phyloP scores from a whole-genome alignment of 2,888 invertebrate species.

The Tenthredo livida region DNA sequence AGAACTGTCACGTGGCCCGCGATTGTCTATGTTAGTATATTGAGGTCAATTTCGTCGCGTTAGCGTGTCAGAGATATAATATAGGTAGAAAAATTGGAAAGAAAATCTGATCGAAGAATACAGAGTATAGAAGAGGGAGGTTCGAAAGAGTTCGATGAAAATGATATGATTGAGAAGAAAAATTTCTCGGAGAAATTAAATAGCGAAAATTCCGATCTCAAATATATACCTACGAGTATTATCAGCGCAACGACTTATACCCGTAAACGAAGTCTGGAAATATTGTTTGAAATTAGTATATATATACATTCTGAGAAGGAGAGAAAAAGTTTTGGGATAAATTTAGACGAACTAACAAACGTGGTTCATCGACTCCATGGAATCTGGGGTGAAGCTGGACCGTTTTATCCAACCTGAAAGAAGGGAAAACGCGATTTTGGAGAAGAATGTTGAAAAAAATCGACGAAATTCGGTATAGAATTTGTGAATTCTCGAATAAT shows the following conservation, averaged over 20 bases:
- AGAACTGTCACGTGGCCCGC: conserved; percentile 15
- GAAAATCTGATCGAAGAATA: neutral
- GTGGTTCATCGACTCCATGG: conserved; percentile 36
- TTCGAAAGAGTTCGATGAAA: neutral
- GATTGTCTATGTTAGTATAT: conserved; percentile 13
- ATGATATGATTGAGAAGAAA: neutral
- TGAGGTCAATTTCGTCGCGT: conserved; percentile 5
- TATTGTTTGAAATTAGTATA: neutral
- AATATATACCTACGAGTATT: neutral
- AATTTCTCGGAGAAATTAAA: neutral
- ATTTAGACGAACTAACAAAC: neutral
- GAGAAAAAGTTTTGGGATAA: conserved; percentile 10
- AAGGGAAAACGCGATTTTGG: neutral
- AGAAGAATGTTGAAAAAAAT: neutral
- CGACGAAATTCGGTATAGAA: neutral
- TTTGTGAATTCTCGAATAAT: neutral
- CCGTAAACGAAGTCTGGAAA: neutral
- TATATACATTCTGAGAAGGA: neutral
- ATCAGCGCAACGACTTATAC: neutral
- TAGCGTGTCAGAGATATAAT: neutral
- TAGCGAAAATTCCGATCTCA: neutral
- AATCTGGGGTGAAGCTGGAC: conserved; percentile 4
- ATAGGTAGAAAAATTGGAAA: neutral
- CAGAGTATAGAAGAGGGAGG: neutral
- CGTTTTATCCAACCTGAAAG: neutral